Base-by-base conservation (phyloP, 30 jellyfish, hydroid and myxozoan genomes). In the Hydra vulgaris region DNA sequence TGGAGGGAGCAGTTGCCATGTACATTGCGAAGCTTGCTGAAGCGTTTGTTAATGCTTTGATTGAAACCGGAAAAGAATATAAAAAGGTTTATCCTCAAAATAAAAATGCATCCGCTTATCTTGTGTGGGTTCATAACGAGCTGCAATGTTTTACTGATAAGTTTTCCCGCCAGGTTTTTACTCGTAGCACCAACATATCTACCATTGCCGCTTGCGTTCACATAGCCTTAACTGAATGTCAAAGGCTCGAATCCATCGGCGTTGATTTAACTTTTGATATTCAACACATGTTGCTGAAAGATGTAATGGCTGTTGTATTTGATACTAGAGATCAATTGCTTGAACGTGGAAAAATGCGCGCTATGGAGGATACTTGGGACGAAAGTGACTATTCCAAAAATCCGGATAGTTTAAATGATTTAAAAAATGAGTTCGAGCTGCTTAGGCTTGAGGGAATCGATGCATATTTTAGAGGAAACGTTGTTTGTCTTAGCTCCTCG, bases 71-170 rank as follows among this genome's bases (percentile, higher is more conserved):
- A 19, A 80, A 82, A 27, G 98, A 91, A 72, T 91, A 86, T 56
- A 83, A 89, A 68, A 78, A 81, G 72, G 86, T 77, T n/a, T 91
- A 86, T 74, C 27, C 96, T n/a, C 75, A 71, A 68, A 82, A 83
- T 20, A 82, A 90, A 61, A 83, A 72, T 56, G 78, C 96, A 1
- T 91, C 98, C 73, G 98, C 98, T 17, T 91, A 82, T 70, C 94
- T 91, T 16, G 98, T 91, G 17, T 91, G 98, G 98, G 95, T 90
- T 18, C 98, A 91, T 61, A 84, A 81, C 27, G 96, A 91, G 85
- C 73, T 91, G 81, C 95, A 87, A 67, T 84, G 87, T 54, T 91
- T 91, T 71, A 96, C 94, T 27, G 84, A 86, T 40, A 71, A 81
- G 72, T 91, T 91, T 70, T 90, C 81, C 20, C 88, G 98, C 17